Percentiles rank a stretch among this genome's conserved stretches.
These are phyloP conservation scores for Sciurus vulgaris DNA, from an alignment of 2,797 vertebrate species.

Conservation along the genomic window DNA sequence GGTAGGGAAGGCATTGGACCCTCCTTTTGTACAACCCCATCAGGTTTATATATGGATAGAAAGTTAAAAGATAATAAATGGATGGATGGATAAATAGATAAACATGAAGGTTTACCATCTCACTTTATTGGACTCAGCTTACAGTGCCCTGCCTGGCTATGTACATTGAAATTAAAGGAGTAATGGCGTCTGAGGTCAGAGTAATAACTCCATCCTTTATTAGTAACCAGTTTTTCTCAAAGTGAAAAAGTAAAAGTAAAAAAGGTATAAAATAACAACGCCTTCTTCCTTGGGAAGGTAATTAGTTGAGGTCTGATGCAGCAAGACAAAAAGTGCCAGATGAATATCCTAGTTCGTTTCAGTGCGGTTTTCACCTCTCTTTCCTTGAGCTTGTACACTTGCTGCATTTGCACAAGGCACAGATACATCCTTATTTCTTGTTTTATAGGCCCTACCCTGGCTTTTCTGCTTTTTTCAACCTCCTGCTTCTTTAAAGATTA, in stretches of 20 bases:
- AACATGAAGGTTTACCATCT: not conserved
- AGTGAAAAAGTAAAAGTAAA: not conserved
- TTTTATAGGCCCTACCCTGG: not conserved
- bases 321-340: not conserved
- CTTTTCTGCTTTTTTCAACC: not conserved
- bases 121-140: not conserved
- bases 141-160: not conserved
- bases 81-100: not conserved
- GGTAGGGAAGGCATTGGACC: rapidly evolving
- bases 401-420: not conserved
- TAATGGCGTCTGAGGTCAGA: not conserved
- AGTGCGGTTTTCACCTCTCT: not conserved
- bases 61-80: not conserved
- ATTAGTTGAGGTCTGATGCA: not conserved
- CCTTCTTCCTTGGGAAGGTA: not conserved
- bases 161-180: not conserved
- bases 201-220: not conserved
- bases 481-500: not conserved
- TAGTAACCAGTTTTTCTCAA: not conserved
- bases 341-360: not conserved
- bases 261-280: not conserved
- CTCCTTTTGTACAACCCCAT: not conserved
- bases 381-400: not conserved
- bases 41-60: not conserved
- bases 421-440: not conserved